Conservation (phyloP, 2,113 vertebrate species). For the Dermatemys mawii region DNA sequence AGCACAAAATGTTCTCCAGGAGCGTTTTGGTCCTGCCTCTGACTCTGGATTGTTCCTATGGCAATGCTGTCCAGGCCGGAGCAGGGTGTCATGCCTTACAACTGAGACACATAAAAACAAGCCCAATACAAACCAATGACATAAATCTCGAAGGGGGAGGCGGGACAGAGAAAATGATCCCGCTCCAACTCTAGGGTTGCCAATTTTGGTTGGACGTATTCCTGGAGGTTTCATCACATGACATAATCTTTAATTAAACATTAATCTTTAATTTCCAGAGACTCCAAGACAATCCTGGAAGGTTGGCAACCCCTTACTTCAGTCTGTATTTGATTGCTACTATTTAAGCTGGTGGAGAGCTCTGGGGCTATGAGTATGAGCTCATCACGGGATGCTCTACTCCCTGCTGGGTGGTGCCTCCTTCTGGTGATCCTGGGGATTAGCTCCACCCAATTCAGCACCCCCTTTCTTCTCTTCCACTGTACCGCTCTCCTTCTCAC, state of each 20-base stretch:
- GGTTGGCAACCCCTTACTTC: neutral
- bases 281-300: neutral
- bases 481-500: too few species aligned
- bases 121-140: neutral
- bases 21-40: neutral
- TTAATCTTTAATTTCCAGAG: neutral
- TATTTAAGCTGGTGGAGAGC: neutral
- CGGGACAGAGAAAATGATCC: neutral
- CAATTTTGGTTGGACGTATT: neutral
- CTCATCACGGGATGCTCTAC: neutral
- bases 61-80: neutral
- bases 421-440: neutral
- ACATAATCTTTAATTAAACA: neutral
- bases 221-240: neutral
- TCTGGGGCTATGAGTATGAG: neutral
- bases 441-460: too few species aligned
- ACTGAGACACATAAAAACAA: neutral
- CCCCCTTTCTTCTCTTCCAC: too few species aligned
- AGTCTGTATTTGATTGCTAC: neutral
- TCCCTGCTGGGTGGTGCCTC: neutral
- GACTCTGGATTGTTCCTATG: neutral
- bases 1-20: neutral
- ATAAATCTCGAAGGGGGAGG: neutral
- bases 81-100: neutral
- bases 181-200: neutral